Evolutionary conservation across 2,888 invertebrate genomes (phyloP), one percentile per base, ranked within the genome.

Genomic region (Adelognathus sp.): DNA sequence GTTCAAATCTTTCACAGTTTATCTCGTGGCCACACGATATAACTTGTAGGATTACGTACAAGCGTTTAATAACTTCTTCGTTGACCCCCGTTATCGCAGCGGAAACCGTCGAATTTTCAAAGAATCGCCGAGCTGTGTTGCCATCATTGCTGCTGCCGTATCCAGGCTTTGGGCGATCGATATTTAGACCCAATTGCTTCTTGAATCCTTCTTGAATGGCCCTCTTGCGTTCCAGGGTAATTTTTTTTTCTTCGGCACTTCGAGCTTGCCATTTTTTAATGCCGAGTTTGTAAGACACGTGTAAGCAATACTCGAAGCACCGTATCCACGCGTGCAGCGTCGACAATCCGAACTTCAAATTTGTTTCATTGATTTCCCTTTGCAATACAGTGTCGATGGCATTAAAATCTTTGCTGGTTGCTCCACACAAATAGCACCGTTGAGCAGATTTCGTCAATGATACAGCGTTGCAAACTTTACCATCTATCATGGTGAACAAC

Each of bases 81-180:
- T 80, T 46, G 1, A 80, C 27, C 6, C 77, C 76, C 18, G 80
- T 78, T 46, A 82, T 81, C 24, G 44, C 29, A 29, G 81, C 50
- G 11, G 76, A 33, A n/a, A 31, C 64, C 4, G 7, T 21, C 44
- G 70, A 33, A 41, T 80, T 70, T 56, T 73, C 54, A 31, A 82
- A 84, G 69, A 83, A 84, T 24, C 79, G 69, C 36, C 81, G 76
- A 24, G 75, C 77, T 4, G 78, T 84, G 54, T 84, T 84, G 3
- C 80, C 84, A 18, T 82, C 81, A 50, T 83, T 83, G n/a, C 64
- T 74, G 31, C 50, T 81, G 11, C 77, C 76, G 52, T n/a, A 82
- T 27, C 81, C 80, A 41, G 64, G 80, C 44, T 83, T 83, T 2
- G 75, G 81, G 41, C 66, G 16, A 64, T 82, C 80, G 2, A 83